Conservation (phyloP, 2,113 vertebrate genomes). For the Atrichornis clamosus region DNA sequence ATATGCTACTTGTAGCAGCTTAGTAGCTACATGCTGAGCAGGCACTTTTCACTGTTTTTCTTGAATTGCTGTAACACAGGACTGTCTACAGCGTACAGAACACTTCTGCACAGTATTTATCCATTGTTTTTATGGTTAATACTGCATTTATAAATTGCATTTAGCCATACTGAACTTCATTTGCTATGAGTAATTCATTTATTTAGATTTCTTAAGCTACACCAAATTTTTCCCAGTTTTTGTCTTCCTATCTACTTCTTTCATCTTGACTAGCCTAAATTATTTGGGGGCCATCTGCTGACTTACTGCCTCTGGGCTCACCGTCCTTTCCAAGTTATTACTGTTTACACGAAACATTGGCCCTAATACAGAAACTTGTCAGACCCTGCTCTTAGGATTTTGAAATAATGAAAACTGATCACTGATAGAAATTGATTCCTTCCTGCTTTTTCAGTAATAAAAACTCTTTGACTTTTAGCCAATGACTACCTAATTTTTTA, state of each 20-base stretch:
- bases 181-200: not conserved
- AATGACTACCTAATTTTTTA: not conserved
- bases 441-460: not conserved
- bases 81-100: not conserved
- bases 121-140: not conserved
- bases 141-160: not conserved
- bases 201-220: not conserved
- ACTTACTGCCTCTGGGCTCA: not conserved
- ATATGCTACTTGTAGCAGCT: not conserved
- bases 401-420: slow-evolving; percentile 8
- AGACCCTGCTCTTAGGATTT: not conserved
- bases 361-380: not conserved
- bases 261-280: not conserved
- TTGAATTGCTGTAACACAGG: not conserved
- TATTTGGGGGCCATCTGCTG: not conserved
- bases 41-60: not conserved
- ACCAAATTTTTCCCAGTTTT: not conserved
- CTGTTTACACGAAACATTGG: not conserved
- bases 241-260: not conserved
- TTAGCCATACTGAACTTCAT: not conserved
- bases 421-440: not conserved
- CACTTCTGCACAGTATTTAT: not conserved
- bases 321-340: not conserved
- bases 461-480: not conserved
- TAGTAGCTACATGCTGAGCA: not conserved